Conservation (phyloP, 2,888 invertebrate species). For the Ectemnius lituratus region DNA sequence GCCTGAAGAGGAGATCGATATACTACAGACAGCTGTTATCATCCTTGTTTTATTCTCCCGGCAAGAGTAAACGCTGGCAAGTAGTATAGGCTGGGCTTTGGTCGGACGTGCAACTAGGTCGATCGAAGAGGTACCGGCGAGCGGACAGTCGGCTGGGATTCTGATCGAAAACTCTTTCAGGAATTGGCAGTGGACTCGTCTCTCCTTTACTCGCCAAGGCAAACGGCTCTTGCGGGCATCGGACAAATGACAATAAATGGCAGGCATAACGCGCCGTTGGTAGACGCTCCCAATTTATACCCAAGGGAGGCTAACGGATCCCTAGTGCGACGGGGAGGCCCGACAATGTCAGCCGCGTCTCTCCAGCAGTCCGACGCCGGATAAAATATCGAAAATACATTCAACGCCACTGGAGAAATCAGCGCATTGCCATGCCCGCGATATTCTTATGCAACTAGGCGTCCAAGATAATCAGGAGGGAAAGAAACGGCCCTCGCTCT, state of each 20-base stretch:
- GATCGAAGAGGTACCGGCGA: too few relatives aligned
- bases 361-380: slow-evolving; percentile 38
- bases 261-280: slow-evolving; percentile 55
- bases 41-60: too few relatives aligned
- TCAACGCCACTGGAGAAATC: slow-evolving; percentile 48
- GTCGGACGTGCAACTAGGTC: too few relatives aligned
- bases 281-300: slow-evolving; percentile 74
- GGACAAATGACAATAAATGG: slow-evolving; percentile 74
- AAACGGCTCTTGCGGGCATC: slow-evolving; percentile 58
- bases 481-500: not conserved
- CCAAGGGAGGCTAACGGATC: slow-evolving; percentile 37
- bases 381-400: slow-evolving; percentile 66
- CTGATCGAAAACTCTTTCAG: slow-evolving; percentile 34
- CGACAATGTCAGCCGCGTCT: slow-evolving; percentile 48
- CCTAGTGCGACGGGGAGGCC: slow-evolving; percentile 35
- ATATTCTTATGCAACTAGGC: slow-evolving; percentile 29
- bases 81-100: too few relatives aligned
- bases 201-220: slow-evolving; percentile 25
- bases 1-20: too few relatives aligned
- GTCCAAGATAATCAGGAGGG: slow-evolving; percentile 8
- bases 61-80: too few relatives aligned
- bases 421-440: slow-evolving; percentile 24
- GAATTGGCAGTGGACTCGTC: slow-evolving; percentile 42
- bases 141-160: not conserved
- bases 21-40: not conserved